phyloP scores from a whole-genome alignment of 1,140 invertebrate genomes.

The Dendrolimus punctatus region DNA sequence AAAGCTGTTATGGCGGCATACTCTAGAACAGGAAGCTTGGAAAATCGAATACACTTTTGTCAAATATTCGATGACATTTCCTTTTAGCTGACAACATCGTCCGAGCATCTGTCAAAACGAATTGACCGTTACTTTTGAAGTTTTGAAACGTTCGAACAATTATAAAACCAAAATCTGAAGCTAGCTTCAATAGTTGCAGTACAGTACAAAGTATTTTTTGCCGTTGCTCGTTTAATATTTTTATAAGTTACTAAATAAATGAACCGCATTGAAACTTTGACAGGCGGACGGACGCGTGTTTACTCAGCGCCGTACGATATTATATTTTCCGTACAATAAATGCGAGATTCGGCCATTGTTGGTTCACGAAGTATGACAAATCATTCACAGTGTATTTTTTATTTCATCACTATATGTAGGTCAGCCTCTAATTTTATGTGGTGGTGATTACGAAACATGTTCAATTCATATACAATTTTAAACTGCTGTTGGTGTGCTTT shows the following conservation, averaged over 20 bases:
- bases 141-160: conserved; percentile 16
- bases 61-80: not conserved
- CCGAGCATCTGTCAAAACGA: conserved; percentile 1
- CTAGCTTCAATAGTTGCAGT: not conserved
- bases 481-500: too few species aligned
- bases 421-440: not conserved
- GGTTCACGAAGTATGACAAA: conserved; percentile 16
- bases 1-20: too few species aligned
- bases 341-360: conserved; percentile 22
- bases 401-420: not conserved
- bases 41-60: too few species aligned
- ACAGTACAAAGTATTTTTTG: conserved; percentile 21
- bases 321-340: conserved; percentile 18
- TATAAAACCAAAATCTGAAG: conserved; percentile 4
- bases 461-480: too few species aligned
- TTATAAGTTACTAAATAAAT: conserved; percentile 60
- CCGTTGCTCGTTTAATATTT: conserved; percentile 30
- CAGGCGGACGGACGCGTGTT: conserved; percentile 32
- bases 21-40: too few species aligned
- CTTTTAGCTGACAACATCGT: conserved; percentile 5
- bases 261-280: conserved; percentile 51
- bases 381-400: conserved; percentile 8
- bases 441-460: too few species aligned
- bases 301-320: conserved; percentile 24
- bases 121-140: conserved; percentile 7